Conservation (phyloP, 1,140 invertebrate species). For the Thrips palmi region DNA sequence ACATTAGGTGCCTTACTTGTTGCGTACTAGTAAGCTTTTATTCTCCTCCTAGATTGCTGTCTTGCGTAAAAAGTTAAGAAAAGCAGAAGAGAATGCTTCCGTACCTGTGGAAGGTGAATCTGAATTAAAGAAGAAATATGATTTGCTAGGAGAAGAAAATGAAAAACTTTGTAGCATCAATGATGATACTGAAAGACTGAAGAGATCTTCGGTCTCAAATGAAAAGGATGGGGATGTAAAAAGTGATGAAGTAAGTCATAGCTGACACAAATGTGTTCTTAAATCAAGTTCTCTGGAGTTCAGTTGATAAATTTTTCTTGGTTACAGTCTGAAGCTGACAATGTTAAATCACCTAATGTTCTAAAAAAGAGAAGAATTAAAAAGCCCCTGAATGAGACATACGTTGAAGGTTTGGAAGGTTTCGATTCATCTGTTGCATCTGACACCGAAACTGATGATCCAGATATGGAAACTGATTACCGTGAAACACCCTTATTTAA, state of each 20-base stretch:
- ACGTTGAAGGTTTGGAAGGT: not conserved
- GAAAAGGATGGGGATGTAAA: not conserved
- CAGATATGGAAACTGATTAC: constrained; percentile 1
- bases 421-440: constrained; percentile 2
- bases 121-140: too few relatives aligned
- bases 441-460: not conserved
- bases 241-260: not conserved
- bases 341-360: not conserved
- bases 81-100: too few relatives aligned
- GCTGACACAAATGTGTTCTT: constrained; percentile 1
- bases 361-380: not conserved
- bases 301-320: not conserved
- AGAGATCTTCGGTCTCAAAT: too few relatives aligned
- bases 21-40: constrained; percentile 3
- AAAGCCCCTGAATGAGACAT: not conserved
- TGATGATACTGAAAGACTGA: too few relatives aligned
- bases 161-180: too few relatives aligned
- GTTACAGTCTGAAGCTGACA: not conserved
- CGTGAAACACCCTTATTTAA: constrained; percentile 3
- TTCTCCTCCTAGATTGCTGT: not conserved
- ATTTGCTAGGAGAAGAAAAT: too few relatives aligned
- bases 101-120: too few relatives aligned
- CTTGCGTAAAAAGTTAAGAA: too few relatives aligned
- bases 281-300: not conserved
- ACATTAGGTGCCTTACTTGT: not conserved